These are phyloP conservation scores for Bos indicus DNA, from an alignment of 2,113 vertebrate genomes.

Conservation along the genomic window DNA sequence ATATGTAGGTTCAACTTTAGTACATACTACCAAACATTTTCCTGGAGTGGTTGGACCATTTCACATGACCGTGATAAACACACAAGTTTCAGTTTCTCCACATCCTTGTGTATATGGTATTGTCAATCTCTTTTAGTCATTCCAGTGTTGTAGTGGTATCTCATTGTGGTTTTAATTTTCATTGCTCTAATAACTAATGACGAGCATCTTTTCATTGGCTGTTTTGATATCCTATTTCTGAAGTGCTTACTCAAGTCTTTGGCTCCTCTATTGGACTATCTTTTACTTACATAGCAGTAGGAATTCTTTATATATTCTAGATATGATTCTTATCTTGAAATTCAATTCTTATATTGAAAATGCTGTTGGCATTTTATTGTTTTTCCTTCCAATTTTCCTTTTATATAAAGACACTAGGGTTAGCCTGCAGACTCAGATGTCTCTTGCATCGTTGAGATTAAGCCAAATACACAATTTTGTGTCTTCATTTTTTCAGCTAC, in stretches of 20 bases:
- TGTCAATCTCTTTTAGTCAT: not conserved
- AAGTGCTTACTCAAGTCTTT: not conserved
- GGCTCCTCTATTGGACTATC: not conserved
- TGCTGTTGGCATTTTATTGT: not conserved
- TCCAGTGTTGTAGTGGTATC: not conserved
- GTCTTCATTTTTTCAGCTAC: not conserved
- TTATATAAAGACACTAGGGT: not conserved
- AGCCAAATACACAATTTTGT: conserved; percentile 6
- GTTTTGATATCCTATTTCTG: not conserved
- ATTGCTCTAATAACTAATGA: not conserved
- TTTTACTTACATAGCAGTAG: not conserved
- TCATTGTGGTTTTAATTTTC: not conserved
- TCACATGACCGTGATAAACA: not conserved
- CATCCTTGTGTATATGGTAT: not conserved
- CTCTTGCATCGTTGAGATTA: not conserved
- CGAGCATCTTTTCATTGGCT: not conserved
- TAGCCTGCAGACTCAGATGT: not conserved
- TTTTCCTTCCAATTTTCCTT: not conserved
- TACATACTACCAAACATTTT: not conserved
- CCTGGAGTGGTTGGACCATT: not conserved
- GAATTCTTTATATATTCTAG: not conserved
- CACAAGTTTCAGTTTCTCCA: not conserved
- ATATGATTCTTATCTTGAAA: not conserved
- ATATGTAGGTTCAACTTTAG: not conserved
- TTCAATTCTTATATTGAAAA: not conserved